These are phyloP conservation scores for Solea solea DNA, from an alignment of 2,113 vertebrate genomes.

Conservation along the genomic window DNA sequence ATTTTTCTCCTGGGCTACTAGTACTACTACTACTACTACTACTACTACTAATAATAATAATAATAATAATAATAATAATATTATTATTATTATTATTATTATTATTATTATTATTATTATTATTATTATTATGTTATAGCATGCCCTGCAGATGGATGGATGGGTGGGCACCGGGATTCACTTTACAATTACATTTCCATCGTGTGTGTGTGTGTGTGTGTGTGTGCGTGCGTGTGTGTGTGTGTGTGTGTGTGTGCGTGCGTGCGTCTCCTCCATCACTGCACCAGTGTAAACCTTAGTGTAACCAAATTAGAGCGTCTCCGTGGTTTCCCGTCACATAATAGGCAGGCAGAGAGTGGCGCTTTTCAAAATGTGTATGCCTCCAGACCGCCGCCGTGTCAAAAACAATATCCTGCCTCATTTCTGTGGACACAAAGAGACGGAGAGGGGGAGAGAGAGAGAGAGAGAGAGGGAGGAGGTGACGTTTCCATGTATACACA, in stretches of 20 bases:
- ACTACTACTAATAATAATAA: background rate
- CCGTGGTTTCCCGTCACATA: conserved; percentile 81
- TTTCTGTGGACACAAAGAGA: conserved; percentile 61
- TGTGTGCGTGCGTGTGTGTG: no score
- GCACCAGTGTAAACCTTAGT: conserved; percentile 83
- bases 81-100: no score
- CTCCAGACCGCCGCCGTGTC: conserved; percentile 69
- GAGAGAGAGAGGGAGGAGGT: background rate
- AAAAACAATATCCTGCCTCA: conserved; percentile 77
- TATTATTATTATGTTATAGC: background rate
- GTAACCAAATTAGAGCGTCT: conserved; percentile 80
- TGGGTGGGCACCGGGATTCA: conserved; percentile 18
- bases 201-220: no score
- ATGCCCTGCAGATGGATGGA: background rate
- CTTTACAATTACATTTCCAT: conserved; percentile 38
- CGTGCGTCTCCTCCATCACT: conserved; percentile 7
- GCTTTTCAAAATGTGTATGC: conserved; percentile 68
- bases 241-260: no score
- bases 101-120: no score
- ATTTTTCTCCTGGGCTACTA: no score
- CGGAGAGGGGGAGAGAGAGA: background rate
- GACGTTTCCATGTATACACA: conserved; percentile 23
- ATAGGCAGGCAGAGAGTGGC: conserved; percentile 66
- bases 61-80: background rate
- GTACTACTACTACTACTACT: background rate